These are phyloP conservation scores for Cyrtorhinus lividipennis DNA, from an alignment of 1,140 invertebrate genomes.

Conservation along the genomic window DNA sequence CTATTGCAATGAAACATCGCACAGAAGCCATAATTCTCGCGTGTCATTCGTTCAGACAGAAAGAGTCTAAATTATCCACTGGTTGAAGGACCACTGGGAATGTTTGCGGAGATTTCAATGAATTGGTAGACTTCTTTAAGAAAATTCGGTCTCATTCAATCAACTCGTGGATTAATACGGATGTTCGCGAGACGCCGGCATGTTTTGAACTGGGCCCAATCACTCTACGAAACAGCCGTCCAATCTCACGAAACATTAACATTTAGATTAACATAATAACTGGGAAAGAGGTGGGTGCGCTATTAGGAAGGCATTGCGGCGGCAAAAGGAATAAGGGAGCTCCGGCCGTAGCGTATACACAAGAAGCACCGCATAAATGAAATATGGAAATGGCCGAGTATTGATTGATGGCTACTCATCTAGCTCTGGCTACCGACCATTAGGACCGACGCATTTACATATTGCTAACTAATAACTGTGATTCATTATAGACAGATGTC, in stretches of 20 bases:
- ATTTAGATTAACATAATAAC: constrained; percentile 21
- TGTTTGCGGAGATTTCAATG: no score
- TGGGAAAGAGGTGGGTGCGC: constrained; percentile 3
- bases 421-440: constrained; percentile 14
- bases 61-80: no score
- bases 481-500: constrained; percentile 19
- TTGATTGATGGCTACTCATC: constrained; percentile 17
- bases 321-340: background rate
- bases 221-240: background rate
- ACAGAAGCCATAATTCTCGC: no score
- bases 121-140: no score
- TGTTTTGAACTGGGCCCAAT: background rate
- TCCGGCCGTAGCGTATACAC: background rate
- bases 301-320: constrained; percentile 3
- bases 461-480: constrained; percentile 21
- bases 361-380: constrained; percentile 15
- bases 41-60: no score
- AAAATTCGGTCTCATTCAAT: no score
- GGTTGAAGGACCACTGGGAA: no score
- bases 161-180: background rate
- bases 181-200: background rate
- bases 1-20: no score
- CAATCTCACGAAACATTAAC: constrained; percentile 17
- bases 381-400: constrained; percentile 17
- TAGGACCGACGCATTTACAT: constrained; percentile 16